Percentiles rank a stretch among this genome's conserved stretches.
These are phyloP conservation scores for Punctoribates punctum DNA, from an alignment of 2,888 invertebrate species.

Conservation along the genomic window DNA sequence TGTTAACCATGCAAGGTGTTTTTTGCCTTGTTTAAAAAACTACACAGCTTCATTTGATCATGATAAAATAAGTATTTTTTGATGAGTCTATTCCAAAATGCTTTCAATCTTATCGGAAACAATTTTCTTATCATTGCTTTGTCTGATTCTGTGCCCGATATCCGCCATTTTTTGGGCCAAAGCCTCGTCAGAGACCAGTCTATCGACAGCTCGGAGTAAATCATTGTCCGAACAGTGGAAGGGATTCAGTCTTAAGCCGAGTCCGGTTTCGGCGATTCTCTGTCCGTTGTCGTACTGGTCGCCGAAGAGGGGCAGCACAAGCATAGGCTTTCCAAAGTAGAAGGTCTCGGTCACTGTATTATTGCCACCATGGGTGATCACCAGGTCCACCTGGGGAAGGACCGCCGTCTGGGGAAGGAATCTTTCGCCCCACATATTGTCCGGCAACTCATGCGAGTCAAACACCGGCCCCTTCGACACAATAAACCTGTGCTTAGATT, in stretches of 20 bases:
- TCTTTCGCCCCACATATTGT: constrained; percentile 40
- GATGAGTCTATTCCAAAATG: not conserved
- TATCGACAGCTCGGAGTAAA: constrained; percentile 17
- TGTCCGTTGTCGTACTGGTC: constrained; percentile 43
- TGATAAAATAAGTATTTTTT: too few species aligned
- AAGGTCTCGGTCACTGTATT: constrained; percentile 38
- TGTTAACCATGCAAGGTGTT: too few species aligned
- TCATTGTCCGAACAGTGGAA: constrained; percentile 9
- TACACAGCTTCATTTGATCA: too few species aligned
- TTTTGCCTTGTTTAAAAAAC: too few species aligned
- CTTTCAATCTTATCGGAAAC: not conserved
- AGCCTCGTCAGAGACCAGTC: not conserved
- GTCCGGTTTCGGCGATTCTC: constrained; percentile 29
- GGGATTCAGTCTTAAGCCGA: constrained; percentile 36
- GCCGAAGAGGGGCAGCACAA: constrained; percentile 33
- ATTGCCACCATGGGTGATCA: constrained; percentile 43
- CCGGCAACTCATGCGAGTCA: constrained; percentile 22
- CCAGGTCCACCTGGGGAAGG: constrained; percentile 35
- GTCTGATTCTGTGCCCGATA: not conserved
- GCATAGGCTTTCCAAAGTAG: constrained; percentile 35
- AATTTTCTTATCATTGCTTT: not conserved
- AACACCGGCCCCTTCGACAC: constrained; percentile 34
- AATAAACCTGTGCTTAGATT: constrained; percentile 36
- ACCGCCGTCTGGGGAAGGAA: constrained; percentile 36
- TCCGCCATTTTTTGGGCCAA: constrained; percentile 1